Conservation (phyloP, 2,888 invertebrate species). For the Phaonia tiefii region DNA sequence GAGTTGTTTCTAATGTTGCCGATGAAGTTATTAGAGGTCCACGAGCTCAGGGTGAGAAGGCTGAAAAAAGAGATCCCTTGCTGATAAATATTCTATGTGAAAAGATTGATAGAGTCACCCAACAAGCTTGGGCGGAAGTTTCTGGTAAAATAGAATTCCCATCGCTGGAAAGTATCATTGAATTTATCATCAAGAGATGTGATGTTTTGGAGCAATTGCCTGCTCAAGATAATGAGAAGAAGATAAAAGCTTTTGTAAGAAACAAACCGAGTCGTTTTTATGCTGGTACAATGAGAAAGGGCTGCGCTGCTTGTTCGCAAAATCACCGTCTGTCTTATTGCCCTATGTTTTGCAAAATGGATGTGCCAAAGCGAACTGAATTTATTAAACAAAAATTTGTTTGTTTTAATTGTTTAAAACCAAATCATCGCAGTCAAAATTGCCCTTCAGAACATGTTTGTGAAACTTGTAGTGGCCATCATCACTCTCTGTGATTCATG, state of each 20-base stretch:
- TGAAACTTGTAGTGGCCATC: too few species aligned
- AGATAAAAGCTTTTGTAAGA: too few species aligned
- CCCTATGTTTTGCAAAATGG: too few species aligned
- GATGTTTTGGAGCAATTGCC: conserved; percentile 4
- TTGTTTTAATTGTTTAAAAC: conserved; percentile 54
- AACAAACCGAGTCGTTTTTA: conserved; percentile 1
- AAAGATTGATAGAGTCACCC: conserved; percentile 32
- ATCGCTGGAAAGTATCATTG: conserved; percentile 19
- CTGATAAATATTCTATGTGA: conserved; percentile 48
- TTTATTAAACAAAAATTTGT: too few species aligned
- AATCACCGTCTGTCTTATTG: too few species aligned
- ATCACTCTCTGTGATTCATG: too few species aligned
- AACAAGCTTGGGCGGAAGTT: conserved; percentile 36
- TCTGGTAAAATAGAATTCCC: conserved; percentile 25
- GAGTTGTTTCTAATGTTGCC: conserved; percentile 49
- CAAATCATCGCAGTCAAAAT: too few species aligned
- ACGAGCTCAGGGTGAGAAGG: conserved; percentile 46
- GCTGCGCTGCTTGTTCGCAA: too few species aligned
- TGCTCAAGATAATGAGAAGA: not conserved
- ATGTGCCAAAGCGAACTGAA: not conserved
- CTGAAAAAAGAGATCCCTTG: conserved; percentile 61
- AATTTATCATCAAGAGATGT: conserved; percentile 32
- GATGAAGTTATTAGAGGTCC: too few species aligned
- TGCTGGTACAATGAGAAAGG: conserved; percentile 8
- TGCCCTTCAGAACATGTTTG: too few species aligned